Percentiles rank a stretch among this genome's conserved stretches.
Evolutionary conservation across 2,797 vertebrate species (phyloP).

Genomic region (Trachurus trachurus): DNA sequence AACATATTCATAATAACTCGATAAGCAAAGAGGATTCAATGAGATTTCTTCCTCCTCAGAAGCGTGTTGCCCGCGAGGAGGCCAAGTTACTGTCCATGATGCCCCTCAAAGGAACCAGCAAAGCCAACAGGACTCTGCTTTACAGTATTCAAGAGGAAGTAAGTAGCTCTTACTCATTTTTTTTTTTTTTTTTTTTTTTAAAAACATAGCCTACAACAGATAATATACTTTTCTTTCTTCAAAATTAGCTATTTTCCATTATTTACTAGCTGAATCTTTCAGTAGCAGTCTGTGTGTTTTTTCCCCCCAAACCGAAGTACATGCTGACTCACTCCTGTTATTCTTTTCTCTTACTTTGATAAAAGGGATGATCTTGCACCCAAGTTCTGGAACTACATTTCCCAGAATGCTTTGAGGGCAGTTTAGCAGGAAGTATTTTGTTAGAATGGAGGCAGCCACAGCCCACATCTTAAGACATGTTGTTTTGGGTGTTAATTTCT

Average conservation of each 20-base stretch:
- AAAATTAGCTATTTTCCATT: no score
- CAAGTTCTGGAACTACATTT: slow-evolving; percentile 5
- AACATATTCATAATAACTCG: not conserved
- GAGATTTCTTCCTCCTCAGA: slow-evolving; percentile 54
- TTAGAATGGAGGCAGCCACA: not conserved
- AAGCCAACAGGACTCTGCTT: slow-evolving; percentile 79
- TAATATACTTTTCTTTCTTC: no score
- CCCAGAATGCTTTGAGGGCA: slow-evolving; percentile 1
- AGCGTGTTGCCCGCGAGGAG: slow-evolving; percentile 75
- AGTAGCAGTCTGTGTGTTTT: no score
- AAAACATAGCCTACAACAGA: no score
- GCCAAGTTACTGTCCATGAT: slow-evolving; percentile 78
- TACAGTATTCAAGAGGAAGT: slow-evolving; percentile 80
- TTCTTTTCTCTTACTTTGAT: not conserved
- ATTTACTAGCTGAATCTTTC: no score
- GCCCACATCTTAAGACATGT: not conserved
- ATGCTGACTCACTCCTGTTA: not conserved
- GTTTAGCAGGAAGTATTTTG: not conserved
- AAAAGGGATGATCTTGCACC: not conserved
- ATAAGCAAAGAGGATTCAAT: not conserved
- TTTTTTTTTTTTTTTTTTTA: no score
- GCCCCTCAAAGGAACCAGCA: slow-evolving; percentile 74
- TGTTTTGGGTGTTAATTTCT: not conserved
- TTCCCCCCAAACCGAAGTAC: no score
- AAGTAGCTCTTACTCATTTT: slow-evolving; percentile 12